Base-by-base conservation (phyloP, 2,888 invertebrate genomes). In the Drosophila pullipes region DNA sequence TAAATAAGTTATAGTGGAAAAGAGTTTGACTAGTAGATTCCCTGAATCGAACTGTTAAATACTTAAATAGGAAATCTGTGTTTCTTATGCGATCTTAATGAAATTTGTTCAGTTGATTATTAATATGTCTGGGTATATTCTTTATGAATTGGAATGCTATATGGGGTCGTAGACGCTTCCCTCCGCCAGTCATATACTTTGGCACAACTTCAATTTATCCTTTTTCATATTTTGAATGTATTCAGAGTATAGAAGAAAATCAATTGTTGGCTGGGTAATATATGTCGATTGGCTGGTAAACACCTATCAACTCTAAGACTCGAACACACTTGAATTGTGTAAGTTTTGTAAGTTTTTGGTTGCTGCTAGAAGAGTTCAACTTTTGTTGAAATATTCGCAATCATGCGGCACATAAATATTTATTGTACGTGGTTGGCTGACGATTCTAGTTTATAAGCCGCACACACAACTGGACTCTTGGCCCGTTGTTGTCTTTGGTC, bases 381-480 rank as follows among this genome's bases (percentile, higher is more conserved):
- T 25, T 28, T 47, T 47, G 65, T 60, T 68, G 53, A 52, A 85
- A 74, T 63, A 54, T 63, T 69, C 70, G 55, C 59, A 76, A 64
- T 78, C 83, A 73, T 85, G 81, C 81, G 78, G 68, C 61, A 59
- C 53, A 75, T 76, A 78, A 78, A 85, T 88, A 83, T 88, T 85
- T 88, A 85, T 81, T 41, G 69, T 70, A 77, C 78, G 81, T 81
- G 69, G 65, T 77, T 73, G 67, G 66, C 67, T 62, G 66, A 52
- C 70, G 53, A 53, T 72, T 65, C 59, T 53, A 70, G 61, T 66
- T 76, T 76, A 66, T 63, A 57, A 76, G 63, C 39, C 70, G 44
- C 33, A 18, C 35, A 25, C 18, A 37, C 44, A 68, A 59, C 44
- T 64, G 70, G 54, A 63, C 63, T 41, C 25, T 49, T 69, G 54